Conservation (phyloP, 2,113 vertebrate genomes). For the Pachyramphus minor region DNA sequence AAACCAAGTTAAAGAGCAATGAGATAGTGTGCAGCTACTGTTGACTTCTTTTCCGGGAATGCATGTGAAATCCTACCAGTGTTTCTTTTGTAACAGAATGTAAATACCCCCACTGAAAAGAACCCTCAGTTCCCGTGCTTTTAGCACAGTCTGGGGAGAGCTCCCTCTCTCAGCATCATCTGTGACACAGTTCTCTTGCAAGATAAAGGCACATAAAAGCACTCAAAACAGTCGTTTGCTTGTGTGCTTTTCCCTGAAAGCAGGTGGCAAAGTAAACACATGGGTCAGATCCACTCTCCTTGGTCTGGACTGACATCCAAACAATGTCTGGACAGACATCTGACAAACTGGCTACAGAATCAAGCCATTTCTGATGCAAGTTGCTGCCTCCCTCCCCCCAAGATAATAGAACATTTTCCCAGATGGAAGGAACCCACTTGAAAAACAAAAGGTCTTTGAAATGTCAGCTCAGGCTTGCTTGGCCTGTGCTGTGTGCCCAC, state of each 20-base stretch:
- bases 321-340: conserved; percentile 92
- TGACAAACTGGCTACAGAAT: conserved; percentile 86
- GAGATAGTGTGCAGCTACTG: background rate
- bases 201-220: background rate
- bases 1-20: background rate
- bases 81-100: conserved; percentile 32
- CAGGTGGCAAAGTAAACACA: conserved; percentile 97
- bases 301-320: conserved; percentile 90
- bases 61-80: background rate
- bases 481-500: background rate
- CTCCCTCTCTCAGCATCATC: background rate
- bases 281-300: conserved; percentile 85
- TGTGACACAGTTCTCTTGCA: background rate
- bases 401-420: conserved; percentile 33
- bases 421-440: conserved; percentile 45
- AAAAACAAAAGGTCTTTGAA: conserved; percentile 50
- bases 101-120: background rate
- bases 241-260: background rate
- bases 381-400: conserved; percentile 24
- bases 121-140: background rate
- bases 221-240: background rate
- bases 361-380: conserved; percentile 91
- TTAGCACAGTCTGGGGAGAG: background rate
- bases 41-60: conserved; percentile 9
- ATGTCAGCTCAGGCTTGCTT: background rate